Evolutionary conservation across 2,888 invertebrate species (phyloP), one percentile per base, ranked within the genome.

Genomic region (Phrixothrix hirtus): DNA sequence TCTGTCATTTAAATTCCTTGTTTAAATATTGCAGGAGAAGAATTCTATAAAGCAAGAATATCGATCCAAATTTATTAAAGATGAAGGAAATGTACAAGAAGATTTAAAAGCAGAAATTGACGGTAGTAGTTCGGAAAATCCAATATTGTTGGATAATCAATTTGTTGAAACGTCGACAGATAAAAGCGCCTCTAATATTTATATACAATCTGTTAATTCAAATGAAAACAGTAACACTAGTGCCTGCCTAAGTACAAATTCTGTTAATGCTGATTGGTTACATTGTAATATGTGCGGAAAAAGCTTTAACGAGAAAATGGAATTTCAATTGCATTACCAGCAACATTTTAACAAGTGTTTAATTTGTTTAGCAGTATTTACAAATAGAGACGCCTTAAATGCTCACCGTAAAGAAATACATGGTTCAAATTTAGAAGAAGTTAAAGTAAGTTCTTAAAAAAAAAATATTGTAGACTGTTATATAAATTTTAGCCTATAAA

Each of bases 321-420:
- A 68, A 34, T 73, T 76, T 57, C 70, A 76, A 50, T 59, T 60
- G 21, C 77, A 77, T 60, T 77, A 73, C 57, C 70, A 72, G 21
- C 64, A 65, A 44, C 78, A 78, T 60, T 75, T 75, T 60, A 66
- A 67, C 42, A 77, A 74, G 55, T 78, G 77, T 54, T 57, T 62
- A 2, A 55, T 64, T 2, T 81, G 81, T 59, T 74, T 72, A 34
- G 64, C 76, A 15, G 74, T 76, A 44, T 80, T 80, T 60, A 75
- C 76, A 3, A 78, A 73, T 56, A 64, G 75, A 21, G 78, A 79
- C 21, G 71, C 73, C n/a, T 62, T 81, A 6, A 64, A 68, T 43
- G 57, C 59, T 1, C 77, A 77, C 56, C 59, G 67, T 31, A 74
- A 72, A 57, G 69, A 70, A 46, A 63, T 65, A 17, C 73, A 74